Evolutionary conservation across 2,113 vertebrate genomes (phyloP), one percentile per base, ranked within the genome.

Genomic region (Rhea americana): DNA sequence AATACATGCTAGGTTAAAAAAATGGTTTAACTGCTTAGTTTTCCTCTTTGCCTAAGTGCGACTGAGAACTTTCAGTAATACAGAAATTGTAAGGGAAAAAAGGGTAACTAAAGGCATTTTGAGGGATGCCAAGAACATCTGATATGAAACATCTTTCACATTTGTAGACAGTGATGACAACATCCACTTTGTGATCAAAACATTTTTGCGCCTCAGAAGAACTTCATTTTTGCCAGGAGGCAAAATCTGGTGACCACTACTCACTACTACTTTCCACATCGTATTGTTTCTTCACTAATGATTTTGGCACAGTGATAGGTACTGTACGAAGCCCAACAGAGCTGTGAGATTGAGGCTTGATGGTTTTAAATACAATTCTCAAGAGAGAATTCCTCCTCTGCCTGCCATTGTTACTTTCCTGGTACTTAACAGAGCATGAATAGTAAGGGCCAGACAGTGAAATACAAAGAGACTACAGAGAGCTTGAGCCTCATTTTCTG

Each of bases 81-180:
- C 9, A 88, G 82, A 84, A 89, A 81, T 8, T 86, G 35, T 18
- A 61, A 61, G 78, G 13, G 61, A 66, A 80, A 67, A 59, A 50
- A 32, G 61, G 13, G 30, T 80, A 81, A 81, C 65, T 90, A 78
- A 77, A 83, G 58, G 37, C 3, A 75, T 85, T 87, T 81, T 81
- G 87, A 87, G 73, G 32, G 58, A 83, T 2, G 6, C 78, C 37
- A 79, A 82, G 87, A 87, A 83, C 87, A 82, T 73, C 39, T 90
- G 66, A 81, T 84, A 83, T 70, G 0, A 63, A 84, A 76, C n/a
- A 66, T 86, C 87, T 71, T 92, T 89, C 55, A 56, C 63, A 72
- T 90, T 96, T 84, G 76, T 70, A 94, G 94, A 93, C 82, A 93
- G 70, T 72, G 85, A 96, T 3, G 76, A 91, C 82, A 91, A 72